phyloP scores from a whole-genome alignment of 1,140 invertebrate genomes.

The Lysiphlebus fabarum region DNA sequence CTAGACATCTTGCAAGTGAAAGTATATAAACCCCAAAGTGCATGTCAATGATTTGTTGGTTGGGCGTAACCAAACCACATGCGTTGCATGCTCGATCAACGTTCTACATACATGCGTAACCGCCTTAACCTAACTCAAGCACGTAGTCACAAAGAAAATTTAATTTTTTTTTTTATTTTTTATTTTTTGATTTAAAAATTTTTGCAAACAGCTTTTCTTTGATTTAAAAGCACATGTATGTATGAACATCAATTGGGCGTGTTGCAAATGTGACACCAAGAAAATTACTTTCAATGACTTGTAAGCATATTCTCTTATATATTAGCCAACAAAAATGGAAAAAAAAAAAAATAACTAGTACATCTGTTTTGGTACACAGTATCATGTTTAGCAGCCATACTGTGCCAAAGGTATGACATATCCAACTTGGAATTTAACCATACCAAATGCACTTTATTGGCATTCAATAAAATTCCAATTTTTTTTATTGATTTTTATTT shows the following conservation, averaged over 20 bases:
- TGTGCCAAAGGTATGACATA: no score
- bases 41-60: conserved; percentile 50
- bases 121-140: conserved; percentile 8
- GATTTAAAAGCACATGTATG: neutral
- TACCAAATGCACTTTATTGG: no score
- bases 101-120: conserved; percentile 30
- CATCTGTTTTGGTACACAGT: conserved; percentile 4
- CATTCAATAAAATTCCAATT: no score
- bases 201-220: neutral
- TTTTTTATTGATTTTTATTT: no score
- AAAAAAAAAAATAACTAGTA: neutral
- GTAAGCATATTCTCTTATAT: no score
- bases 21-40: neutral
- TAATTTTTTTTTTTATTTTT: conserved; percentile 3
- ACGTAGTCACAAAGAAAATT: conserved; percentile 2
- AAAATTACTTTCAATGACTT: neutral
- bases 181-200: neutral
- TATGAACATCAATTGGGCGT: conserved; percentile 19
- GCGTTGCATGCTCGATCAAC: conserved; percentile 42
- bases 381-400: no score
- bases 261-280: conserved; percentile 11
- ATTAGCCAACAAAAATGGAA: no score
- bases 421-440: no score
- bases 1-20: conserved; percentile 5
- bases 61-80: conserved; percentile 41